phyloP scores from a whole-genome alignment of 1,140 invertebrate genomes.

The Drosophila sturtevanti region DNA sequence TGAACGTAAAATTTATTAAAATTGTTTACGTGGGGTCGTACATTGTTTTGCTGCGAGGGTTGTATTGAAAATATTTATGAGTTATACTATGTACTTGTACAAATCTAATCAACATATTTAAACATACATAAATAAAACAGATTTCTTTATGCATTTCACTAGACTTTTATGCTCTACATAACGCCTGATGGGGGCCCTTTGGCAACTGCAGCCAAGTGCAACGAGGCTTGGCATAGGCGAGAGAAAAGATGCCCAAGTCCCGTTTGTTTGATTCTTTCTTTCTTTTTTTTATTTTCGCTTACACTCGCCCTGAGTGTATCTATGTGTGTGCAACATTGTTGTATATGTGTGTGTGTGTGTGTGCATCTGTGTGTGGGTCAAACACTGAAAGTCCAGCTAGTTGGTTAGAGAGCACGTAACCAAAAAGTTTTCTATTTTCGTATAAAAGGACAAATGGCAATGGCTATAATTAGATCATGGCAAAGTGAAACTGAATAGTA shows the following conservation, averaged over 20 bases:
- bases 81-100: too few relatives aligned
- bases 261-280: slow-evolving; percentile 7
- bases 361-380: slow-evolving; percentile 30
- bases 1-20: slow-evolving; percentile 75
- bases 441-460: not conserved
- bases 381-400: slow-evolving; percentile 48
- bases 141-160: slow-evolving; percentile 44
- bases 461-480: not conserved
- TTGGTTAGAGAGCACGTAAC: slow-evolving; percentile 50
- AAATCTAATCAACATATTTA: slow-evolving; percentile 10
- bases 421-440: slow-evolving; percentile 19
- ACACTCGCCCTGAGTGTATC: not conserved
- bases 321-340: not conserved
- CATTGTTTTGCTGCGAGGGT: slow-evolving; percentile 48
- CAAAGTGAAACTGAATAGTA: not conserved
- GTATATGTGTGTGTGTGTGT: not conserved
- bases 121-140: slow-evolving; percentile 26
- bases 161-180: slow-evolving; percentile 73
- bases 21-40: slow-evolving; percentile 64
- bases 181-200: slow-evolving; percentile 52
- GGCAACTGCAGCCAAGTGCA: slow-evolving; percentile 70
- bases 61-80: slow-evolving; percentile 41
- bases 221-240: slow-evolving; percentile 56
- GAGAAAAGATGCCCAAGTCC: slow-evolving; percentile 44
- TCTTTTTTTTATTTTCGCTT: too few relatives aligned